Conservation (phyloP, 2,113 vertebrate species). For the Rafetus swinhoei region DNA sequence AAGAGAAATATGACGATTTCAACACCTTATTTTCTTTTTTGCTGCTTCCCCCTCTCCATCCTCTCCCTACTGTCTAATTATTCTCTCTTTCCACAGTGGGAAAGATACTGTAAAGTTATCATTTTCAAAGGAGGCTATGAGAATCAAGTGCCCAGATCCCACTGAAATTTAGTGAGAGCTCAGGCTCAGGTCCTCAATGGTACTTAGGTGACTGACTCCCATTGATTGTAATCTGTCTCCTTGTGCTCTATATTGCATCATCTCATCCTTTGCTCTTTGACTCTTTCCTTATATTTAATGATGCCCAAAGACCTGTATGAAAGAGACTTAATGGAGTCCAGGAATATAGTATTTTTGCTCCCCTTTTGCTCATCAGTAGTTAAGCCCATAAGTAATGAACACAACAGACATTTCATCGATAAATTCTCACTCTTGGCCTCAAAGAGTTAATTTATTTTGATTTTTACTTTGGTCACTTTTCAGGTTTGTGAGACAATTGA, state of each 20-base stretch:
- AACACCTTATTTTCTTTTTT: not conserved
- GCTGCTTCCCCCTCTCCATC: not conserved
- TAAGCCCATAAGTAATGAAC: not conserved
- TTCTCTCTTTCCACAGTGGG: not conserved
- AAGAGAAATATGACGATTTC: conserved; percentile 25
- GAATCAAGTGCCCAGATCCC: conserved; percentile 28
- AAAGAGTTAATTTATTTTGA: not conserved
- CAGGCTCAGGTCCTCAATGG: conserved; percentile 32
- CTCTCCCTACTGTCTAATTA: not conserved
- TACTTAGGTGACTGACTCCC: conserved; percentile 44
- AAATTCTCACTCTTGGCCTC: not conserved
- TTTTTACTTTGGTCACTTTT: not conserved
- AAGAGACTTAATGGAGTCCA: not conserved
- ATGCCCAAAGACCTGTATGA: not conserved
- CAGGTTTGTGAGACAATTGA: conserved; percentile 8
- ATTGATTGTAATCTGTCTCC: conserved; percentile 18
- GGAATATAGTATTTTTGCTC: not conserved
- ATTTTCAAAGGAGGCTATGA: conserved; percentile 51
- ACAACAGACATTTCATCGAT: not conserved
- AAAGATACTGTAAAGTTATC: conserved; percentile 47
- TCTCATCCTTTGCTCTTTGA: not conserved
- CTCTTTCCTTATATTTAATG: conserved; percentile 31
- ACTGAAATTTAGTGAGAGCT: conserved; percentile 30
- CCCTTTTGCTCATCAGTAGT: not conserved
- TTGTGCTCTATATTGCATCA: conserved; percentile 1